phyloP scores from a whole-genome alignment of 1,140 invertebrate genomes.

The Ips nitidus region DNA sequence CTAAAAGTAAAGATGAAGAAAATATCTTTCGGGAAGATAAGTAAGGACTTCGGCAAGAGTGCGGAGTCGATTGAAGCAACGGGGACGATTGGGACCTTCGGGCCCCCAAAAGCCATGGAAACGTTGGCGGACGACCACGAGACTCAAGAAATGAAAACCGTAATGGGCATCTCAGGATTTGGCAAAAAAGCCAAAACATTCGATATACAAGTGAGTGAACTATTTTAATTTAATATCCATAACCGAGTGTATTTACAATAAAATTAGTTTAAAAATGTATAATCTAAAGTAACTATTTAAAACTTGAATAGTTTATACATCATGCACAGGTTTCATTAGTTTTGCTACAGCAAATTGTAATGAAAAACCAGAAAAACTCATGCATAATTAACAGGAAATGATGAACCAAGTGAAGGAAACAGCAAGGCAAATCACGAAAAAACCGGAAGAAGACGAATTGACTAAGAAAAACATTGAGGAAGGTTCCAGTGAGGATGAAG shows the following conservation, averaged over 20 bases:
- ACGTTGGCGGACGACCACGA: conserved; percentile 70
- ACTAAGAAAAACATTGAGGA: conserved; percentile 46
- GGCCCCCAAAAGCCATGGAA: conserved; percentile 55
- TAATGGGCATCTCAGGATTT: conserved; percentile 77
- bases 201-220: conserved; percentile 60
- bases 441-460: conserved; percentile 35
- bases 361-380: no score
- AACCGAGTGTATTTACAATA: no score
- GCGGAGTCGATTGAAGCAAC: conserved; percentile 38
- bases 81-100: conserved; percentile 42
- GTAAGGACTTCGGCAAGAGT: conserved; percentile 53
- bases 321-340: no score
- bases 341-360: no score
- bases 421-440: conserved; percentile 49
- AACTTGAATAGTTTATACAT: no score
- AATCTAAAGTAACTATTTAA: no score
- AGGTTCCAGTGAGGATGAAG: conserved; percentile 46
- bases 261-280: no score
- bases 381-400: conserved; percentile 47
- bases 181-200: conserved; percentile 78
- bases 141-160: conserved; percentile 63
- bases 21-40: conserved; percentile 65
- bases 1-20: conserved; percentile 39
- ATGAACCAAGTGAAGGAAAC: conserved; percentile 56
- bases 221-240: no score